Percentiles rank a stretch among this genome's conserved stretches.
These are phyloP conservation scores for Natator depressus DNA, from an alignment of 2,113 vertebrate genomes.

Conservation along the genomic window DNA sequence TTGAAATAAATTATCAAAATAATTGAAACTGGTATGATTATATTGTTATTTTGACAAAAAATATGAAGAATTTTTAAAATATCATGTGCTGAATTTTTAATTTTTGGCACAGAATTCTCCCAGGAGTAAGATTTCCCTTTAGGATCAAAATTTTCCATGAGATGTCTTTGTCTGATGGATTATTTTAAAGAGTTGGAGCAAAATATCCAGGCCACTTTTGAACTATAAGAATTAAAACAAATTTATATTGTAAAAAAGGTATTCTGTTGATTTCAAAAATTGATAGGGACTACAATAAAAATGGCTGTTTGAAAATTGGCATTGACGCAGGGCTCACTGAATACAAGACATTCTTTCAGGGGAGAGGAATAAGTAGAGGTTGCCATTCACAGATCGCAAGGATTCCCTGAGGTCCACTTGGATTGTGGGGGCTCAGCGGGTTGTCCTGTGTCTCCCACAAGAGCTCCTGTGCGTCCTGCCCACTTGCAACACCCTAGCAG, in stretches of 20 bases:
- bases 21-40: no score
- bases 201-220: not conserved
- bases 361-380: not conserved
- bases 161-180: not conserved
- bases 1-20: no score
- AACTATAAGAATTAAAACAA: not conserved
- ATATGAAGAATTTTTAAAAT: no score
- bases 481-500: not conserved
- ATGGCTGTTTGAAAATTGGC: fast-evolving
- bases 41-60: no score
- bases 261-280: not conserved
- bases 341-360: not conserved
- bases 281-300: not conserved
- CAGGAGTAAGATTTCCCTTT: not conserved
- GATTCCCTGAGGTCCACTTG: not conserved
- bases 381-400: not conserved
- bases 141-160: not conserved
- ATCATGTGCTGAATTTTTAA: no score
- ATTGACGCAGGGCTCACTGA: not conserved
- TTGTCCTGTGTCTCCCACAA: not conserved
- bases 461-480: not conserved
- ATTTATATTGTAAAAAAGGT: not conserved
- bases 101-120: no score
- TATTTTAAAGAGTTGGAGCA: not conserved
- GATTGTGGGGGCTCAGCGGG: not conserved